Percentiles rank a stretch among this genome's conserved stretches.
Evolutionary conservation across 1,140 invertebrate genomes (phyloP).

Genomic region (Zaprionus kolodkinae): DNA sequence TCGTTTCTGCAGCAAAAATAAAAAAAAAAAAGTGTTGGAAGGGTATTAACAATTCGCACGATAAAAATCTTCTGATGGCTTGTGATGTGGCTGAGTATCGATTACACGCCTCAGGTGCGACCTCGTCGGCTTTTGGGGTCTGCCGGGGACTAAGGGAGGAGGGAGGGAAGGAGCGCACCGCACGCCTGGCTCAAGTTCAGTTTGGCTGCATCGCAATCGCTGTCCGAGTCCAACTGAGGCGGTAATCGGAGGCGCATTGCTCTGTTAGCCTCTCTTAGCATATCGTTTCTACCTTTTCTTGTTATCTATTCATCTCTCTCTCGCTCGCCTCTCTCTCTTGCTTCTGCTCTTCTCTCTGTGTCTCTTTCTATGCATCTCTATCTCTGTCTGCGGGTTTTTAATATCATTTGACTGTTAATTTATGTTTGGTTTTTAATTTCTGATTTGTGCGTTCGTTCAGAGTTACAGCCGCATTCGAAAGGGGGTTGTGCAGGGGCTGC

Average conservation of each 20-base stretch:
- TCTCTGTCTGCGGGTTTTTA: conserved; percentile 62
- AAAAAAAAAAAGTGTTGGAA: conserved; percentile 49
- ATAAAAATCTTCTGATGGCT: conserved; percentile 74
- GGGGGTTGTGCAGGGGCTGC: conserved; percentile 22
- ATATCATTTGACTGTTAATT: conserved; percentile 83
- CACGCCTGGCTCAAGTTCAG: conserved; percentile 74
- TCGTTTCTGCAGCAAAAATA: conserved; percentile 25
- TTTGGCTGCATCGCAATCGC: conserved; percentile 44
- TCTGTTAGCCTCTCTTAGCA: conserved; percentile 47
- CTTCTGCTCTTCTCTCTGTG: conserved; percentile 12
- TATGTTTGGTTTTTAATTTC: conserved; percentile 83
- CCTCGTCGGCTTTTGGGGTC: conserved; percentile 53
- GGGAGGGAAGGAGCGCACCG: conserved; percentile 13
- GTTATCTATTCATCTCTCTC: conserved; percentile 11
- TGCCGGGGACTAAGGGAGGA: background rate
- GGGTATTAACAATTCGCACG: conserved; percentile 81
- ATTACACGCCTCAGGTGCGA: conserved; percentile 80
- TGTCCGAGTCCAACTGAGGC: conserved; percentile 53
- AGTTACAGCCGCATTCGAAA: conserved; percentile 45
- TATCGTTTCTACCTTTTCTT: conserved; percentile 43
- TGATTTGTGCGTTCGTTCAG: conserved; percentile 79
- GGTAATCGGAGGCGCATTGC: conserved; percentile 60
- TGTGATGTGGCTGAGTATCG: conserved; percentile 60
- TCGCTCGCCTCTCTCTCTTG: conserved; percentile 24
- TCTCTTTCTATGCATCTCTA: conserved; percentile 24